These are phyloP conservation scores for Chiroxiphia lanceolata DNA, from an alignment of 2,797 vertebrate genomes.

Conservation along the genomic window DNA sequence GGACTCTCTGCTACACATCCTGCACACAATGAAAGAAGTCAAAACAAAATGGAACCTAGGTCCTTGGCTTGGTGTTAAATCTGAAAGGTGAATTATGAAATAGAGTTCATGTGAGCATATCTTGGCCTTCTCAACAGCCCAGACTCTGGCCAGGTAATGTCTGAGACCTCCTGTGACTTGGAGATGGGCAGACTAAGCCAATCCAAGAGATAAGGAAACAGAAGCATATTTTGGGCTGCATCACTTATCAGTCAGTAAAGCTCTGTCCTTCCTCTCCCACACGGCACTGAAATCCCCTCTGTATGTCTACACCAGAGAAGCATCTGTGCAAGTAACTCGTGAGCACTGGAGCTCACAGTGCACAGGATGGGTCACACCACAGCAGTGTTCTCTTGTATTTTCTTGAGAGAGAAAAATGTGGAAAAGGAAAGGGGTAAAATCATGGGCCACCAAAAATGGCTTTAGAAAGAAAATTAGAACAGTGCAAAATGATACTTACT, in stretches of 20 bases:
- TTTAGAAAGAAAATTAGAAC: neutral
- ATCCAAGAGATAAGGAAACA: neutral
- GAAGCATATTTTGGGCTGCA: neutral
- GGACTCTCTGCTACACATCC: neutral
- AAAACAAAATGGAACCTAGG: neutral
- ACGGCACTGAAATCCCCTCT: accelerated
- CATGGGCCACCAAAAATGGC: neutral
- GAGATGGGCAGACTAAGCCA: neutral
- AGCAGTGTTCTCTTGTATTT: accelerated
- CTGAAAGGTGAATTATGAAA: neutral
- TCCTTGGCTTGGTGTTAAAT: neutral
- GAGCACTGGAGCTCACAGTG: neutral
- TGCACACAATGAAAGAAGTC: neutral
- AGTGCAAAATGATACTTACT: neutral
- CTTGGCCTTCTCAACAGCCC: neutral
- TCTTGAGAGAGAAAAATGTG: neutral
- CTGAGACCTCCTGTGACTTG: neutral
- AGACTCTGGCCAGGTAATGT: accelerated
- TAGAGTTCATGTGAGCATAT: accelerated
- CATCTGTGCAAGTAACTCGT: neutral
- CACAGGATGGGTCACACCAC: neutral
- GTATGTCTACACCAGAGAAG: neutral
- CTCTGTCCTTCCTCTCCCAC: neutral
- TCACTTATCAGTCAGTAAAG: neutral
- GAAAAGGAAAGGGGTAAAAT: neutral